These are phyloP conservation scores for Drosophila trapezifrons DNA, from an alignment of 1,140 invertebrate genomes.

Conservation along the genomic window DNA sequence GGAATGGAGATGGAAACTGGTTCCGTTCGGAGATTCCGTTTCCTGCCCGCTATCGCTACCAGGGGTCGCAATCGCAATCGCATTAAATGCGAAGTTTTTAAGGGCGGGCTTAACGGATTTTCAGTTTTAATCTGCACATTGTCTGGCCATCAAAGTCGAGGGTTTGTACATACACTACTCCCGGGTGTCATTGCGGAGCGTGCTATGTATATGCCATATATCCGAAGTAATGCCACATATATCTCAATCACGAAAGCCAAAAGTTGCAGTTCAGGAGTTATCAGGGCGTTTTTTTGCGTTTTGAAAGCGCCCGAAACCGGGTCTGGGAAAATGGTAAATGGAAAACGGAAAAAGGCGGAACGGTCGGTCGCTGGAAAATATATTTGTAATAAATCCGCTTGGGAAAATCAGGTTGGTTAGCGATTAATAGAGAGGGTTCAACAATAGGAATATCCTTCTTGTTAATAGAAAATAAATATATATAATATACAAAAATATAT, in stretches of 20 bases:
- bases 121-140: constrained; percentile 71
- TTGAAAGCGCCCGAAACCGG: not conserved
- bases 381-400: constrained; percentile 13
- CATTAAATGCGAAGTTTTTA: constrained; percentile 64
- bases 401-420: not conserved
- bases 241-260: constrained; percentile 40
- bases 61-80: constrained; percentile 58
- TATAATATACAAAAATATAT: not conserved
- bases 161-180: constrained; percentile 12
- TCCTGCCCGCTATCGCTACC: constrained; percentile 27
- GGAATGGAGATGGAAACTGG: constrained; percentile 56
- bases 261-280: constrained; percentile 43
- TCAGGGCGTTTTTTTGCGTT: constrained; percentile 4
- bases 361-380: not conserved
- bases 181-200: constrained; percentile 25
- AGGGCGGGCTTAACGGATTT: constrained; percentile 74
- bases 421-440: not conserved
- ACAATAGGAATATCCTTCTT: not conserved
- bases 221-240: constrained; percentile 2
- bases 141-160: constrained; percentile 43
- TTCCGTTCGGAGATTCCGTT: constrained; percentile 32
- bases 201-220: constrained; percentile 32
- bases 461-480: too few species aligned
- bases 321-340: not conserved
- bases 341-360: constrained; percentile 12